Conservation (phyloP, 2,113 vertebrate species). For the Dromaius novaehollandiae region DNA sequence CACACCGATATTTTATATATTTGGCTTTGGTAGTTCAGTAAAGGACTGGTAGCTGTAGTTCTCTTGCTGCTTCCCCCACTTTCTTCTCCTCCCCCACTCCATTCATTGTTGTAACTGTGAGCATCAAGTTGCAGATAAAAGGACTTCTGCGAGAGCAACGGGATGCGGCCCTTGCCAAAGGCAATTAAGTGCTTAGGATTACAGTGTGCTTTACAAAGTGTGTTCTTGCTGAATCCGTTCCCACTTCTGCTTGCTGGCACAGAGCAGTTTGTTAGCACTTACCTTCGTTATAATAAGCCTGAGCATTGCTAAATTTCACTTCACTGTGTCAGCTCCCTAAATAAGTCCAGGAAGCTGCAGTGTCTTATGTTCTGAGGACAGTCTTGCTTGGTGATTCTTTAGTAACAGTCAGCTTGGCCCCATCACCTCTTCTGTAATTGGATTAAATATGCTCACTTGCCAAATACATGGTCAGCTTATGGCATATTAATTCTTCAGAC, state of each 20-base stretch:
- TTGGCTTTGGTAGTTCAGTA: not conserved
- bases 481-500: slow-evolving; percentile 13
- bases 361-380: not conserved
- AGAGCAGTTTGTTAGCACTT: slow-evolving; percentile 35
- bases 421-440: slow-evolving; percentile 20
- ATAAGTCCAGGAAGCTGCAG: not conserved
- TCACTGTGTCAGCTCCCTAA: not conserved
- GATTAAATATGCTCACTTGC: slow-evolving; percentile 52
- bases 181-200: slow-evolving; percentile 68
- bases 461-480: not conserved
- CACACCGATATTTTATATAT: not conserved
- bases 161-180: slow-evolving; percentile 57
- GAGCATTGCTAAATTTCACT: slow-evolving; percentile 28
- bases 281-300: slow-evolving; percentile 28
- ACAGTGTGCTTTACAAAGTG: slow-evolving; percentile 49
- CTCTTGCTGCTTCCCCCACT: not conserved
- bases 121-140: slow-evolving; percentile 58
- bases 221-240: slow-evolving; percentile 44
- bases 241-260: slow-evolving; percentile 36
- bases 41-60: not conserved
- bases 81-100: slow-evolving; percentile 39
- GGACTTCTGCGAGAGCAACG: slow-evolving; percentile 36
- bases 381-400: not conserved
- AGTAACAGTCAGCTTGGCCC: slow-evolving; percentile 20
- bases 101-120: slow-evolving; percentile 46